These are phyloP conservation scores for Apis laboriosa DNA, from an alignment of 1,140 invertebrate species.

Conservation along the genomic window DNA sequence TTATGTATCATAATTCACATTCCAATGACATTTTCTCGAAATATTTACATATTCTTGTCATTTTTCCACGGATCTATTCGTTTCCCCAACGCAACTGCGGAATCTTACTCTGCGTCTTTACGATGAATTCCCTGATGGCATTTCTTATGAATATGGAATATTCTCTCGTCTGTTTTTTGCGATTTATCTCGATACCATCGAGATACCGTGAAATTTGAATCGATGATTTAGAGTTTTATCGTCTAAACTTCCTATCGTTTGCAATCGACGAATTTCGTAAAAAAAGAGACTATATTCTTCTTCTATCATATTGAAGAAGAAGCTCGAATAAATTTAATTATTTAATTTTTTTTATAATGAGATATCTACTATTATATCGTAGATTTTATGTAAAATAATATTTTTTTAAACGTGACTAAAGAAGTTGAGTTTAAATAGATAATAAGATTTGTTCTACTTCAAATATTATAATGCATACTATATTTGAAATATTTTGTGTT, in stretches of 20 bases:
- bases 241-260: background rate
- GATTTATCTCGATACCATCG: background rate
- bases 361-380: too few relatives aligned
- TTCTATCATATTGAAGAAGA: too few relatives aligned
- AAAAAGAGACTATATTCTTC: too few relatives aligned
- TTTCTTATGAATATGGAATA: background rate
- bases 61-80: background rate
- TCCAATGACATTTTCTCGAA: background rate
- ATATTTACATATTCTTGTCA: constrained; percentile 2
- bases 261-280: background rate
- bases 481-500: too few relatives aligned
- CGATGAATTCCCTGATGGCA: background rate
- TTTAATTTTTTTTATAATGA: too few relatives aligned
- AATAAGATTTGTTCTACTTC: too few relatives aligned
- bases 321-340: too few relatives aligned
- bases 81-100: background rate
- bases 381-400: too few relatives aligned
- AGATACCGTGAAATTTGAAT: background rate
- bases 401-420: too few relatives aligned
- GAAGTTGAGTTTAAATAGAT: too few relatives aligned
- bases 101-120: background rate
- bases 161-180: background rate
- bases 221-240: background rate
- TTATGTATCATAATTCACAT: constrained; percentile 19
- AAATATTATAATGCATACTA: too few relatives aligned